Base-by-base conservation (phyloP, 2,797 vertebrate species). In the Chelmon rostratus region DNA sequence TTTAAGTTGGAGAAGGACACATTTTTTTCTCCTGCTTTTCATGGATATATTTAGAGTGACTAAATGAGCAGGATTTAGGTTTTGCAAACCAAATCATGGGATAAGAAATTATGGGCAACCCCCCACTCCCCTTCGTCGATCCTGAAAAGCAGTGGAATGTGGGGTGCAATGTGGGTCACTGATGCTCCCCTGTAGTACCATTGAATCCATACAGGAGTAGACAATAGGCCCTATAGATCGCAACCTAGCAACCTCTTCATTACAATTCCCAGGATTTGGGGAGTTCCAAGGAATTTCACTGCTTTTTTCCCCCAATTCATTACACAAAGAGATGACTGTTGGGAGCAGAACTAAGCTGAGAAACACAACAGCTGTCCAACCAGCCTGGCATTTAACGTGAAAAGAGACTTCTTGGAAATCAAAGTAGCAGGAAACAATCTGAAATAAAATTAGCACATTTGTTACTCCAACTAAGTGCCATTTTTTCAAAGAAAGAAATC, bases 181-280 rank as follows among this genome's bases (percentile, higher is more conserved):
- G 86, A 82, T 87, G 89, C 82, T 87, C 87, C 78, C 78, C 91
- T 78, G 85, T 86, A 79, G 85, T 68, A 84, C 89, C 81, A 80
- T 58, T 91, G 86, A 91, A 87, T 88, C 90, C 82, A 93, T 90
- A 92, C 87, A 90, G 81, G 79, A 87, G 78, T 40, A 59, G 86
- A 94, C 91, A 95, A 95, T 88, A 85, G 91, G 47, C 84, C 74
- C 92, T 93, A 92, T 93, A 91, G 90, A 90, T 91, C 23, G 93
- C 88, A 91, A 88, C 95, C 90, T 90, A 92, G 95, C 94, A 95
- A 95, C 95, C 71, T 35, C 81, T 91, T 92, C 89, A 94, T 94
- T 93, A 87, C 83, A 92, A 94, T 92, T 90, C 90, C 83, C 83
- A 74, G 88, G 92, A 93, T 93, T 93, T 91, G 80, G 83, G 88